A percentile compares a stretch with the other conserved stretches of the same genome.
Evolutionary conservation across 2,113 vertebrate species (phyloP).

Genomic region (Gopherus flavomarginatus): DNA sequence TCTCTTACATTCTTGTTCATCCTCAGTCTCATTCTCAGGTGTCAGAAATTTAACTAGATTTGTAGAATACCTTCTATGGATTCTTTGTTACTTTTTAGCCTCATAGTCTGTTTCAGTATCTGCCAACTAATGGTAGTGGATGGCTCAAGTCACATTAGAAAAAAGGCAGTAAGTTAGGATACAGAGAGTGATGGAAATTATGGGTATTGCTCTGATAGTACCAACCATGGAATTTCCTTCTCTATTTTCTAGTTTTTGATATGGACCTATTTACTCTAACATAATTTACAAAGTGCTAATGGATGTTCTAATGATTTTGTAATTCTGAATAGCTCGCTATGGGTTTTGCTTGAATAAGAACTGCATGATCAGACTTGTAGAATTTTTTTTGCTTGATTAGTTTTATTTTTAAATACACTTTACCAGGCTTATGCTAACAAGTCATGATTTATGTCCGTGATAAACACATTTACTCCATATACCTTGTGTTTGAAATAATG

Average conservation of each 20-base stretch:
- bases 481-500: not conserved
- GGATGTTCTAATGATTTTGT: not conserved
- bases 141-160: not conserved
- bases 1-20: not conserved
- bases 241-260: too few relatives aligned
- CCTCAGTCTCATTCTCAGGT: not conserved
- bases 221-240: too few relatives aligned
- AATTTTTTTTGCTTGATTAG: not conserved
- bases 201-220: not conserved
- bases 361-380: not conserved
- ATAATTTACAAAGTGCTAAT: not conserved
- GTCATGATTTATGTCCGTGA: not conserved
- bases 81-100: not conserved
- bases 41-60: not conserved
- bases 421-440: not conserved
- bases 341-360: not conserved
- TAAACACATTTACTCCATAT: not conserved
- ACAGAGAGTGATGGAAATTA: not conserved
- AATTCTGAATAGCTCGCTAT: not conserved
- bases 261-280: not conserved
- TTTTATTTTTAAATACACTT: not conserved
- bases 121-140: not conserved
- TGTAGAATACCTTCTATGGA: not conserved
- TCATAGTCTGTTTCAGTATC: not conserved
- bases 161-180: not conserved